Evolutionary conservation across 2,888 invertebrate species (phyloP).

Genomic region (Chloroclysta siterata): DNA sequence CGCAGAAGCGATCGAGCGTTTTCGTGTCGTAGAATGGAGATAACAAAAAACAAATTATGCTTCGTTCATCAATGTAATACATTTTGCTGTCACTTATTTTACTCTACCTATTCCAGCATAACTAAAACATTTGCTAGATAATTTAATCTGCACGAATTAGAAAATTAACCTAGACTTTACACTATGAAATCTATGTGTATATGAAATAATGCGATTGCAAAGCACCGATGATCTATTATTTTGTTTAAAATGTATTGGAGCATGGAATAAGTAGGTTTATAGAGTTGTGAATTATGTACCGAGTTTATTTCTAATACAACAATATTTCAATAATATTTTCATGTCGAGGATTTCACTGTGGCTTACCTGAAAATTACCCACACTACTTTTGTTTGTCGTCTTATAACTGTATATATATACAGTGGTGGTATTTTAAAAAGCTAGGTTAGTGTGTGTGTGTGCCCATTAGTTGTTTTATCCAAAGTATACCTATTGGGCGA

Average conservation of each 20-base stretch:
- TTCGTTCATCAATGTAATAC: slow-evolving; percentile 8
- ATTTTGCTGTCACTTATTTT: slow-evolving; percentile 1
- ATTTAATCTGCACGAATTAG: slow-evolving; percentile 16
- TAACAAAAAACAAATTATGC: slow-evolving; percentile 2
- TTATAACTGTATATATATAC: slow-evolving; percentile 23
- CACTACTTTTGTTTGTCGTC: slow-evolving; percentile 12
- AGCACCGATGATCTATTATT: slow-evolving; percentile 7
- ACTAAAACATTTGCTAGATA: background rate
- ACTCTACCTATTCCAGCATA: slow-evolving; percentile 8
- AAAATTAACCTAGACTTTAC: slow-evolving; percentile 7
- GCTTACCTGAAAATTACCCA: background rate
- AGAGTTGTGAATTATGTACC: background rate
- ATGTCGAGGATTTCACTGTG: slow-evolving; percentile 2
- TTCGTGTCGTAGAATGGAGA: background rate
- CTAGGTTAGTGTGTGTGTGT: slow-evolving; percentile 36
- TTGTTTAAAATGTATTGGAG: slow-evolving; percentile 17
- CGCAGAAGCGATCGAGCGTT: background rate
- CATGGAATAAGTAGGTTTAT: slow-evolving; percentile 11
- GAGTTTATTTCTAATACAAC: slow-evolving; percentile 9
- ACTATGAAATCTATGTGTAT: background rate
- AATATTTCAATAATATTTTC: slow-evolving; percentile 9
- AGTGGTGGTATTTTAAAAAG: slow-evolving; percentile 31
- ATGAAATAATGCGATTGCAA: slow-evolving; percentile 12
- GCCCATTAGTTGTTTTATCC: slow-evolving; percentile 28
- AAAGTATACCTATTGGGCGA: slow-evolving; percentile 18